Percentiles rank a stretch among this genome's conserved stretches.
phyloP scores from a whole-genome alignment of 2,888 invertebrate species.

The Escarpia spicata region DNA sequence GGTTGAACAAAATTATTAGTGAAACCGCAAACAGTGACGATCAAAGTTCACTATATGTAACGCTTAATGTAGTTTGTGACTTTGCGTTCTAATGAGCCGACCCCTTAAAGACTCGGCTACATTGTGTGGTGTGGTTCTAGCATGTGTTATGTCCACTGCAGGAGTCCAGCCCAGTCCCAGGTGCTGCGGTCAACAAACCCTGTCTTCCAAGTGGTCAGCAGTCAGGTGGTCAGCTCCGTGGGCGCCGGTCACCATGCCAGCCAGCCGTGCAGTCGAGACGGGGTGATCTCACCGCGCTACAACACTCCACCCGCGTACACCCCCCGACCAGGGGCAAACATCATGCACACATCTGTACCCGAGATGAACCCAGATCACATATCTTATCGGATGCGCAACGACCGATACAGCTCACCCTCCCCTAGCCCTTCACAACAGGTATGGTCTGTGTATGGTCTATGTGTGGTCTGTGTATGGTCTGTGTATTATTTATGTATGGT shows the following conservation, averaged over 20 bases:
- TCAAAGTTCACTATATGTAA: no score
- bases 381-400: conserved; percentile 26
- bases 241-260: conserved; percentile 19
- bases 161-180: conserved; percentile 21
- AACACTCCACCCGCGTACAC: conserved; percentile 26
- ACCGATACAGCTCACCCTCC: conserved; percentile 36
- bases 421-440: conserved; percentile 43
- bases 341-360: conserved; percentile 27
- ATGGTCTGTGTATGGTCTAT: not conserved
- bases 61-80: no score
- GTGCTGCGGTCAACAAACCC: conserved; percentile 27
- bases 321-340: not conserved
- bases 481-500: no score
- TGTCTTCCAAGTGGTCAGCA: conserved; percentile 27
- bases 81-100: no score
- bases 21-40: no score
- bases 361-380: conserved; percentile 36
- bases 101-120: no score
- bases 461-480: no score
- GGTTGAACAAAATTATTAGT: no score
- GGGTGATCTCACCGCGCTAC: conserved; percentile 26
- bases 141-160: not conserved
- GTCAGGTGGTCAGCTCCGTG: conserved; percentile 28
- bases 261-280: conserved; percentile 6
- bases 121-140: not conserved